Conservation (phyloP, 2,888 invertebrate species). For the Chymomyza procnemis region DNA sequence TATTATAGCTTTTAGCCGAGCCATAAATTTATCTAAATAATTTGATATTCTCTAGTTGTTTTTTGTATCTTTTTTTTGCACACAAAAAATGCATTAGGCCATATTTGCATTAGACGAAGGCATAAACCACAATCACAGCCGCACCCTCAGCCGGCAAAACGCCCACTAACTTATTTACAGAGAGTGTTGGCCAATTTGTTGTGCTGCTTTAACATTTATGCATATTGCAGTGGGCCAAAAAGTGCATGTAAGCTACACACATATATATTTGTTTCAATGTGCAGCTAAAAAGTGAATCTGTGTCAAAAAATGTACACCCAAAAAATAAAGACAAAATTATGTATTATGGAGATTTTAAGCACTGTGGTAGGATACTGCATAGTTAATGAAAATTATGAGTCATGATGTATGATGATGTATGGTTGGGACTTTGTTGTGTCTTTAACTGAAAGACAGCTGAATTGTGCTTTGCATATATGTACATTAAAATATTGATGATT, state of each 20-base stretch:
- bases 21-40: background rate
- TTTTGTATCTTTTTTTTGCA: background rate
- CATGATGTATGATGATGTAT: no score
- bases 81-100: background rate
- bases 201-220: background rate
- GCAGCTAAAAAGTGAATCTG: background rate
- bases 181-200: background rate
- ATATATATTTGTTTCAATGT: background rate
- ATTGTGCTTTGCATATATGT: no score
- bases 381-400: no score
- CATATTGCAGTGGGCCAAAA: background rate
- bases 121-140: background rate
- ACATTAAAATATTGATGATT: no score
- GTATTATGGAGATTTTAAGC: background rate
- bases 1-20: background rate
- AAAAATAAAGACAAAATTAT: background rate
- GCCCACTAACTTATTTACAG: background rate
- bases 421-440: no score
- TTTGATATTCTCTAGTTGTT: background rate
- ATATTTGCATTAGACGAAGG: background rate
- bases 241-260: background rate
- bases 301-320: background rate
- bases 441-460: no score
- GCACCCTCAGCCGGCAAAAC: background rate
- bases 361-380: background rate